Base-by-base conservation (phyloP, 2,888 invertebrate genomes). In the Pterostichus madidus region DNA sequence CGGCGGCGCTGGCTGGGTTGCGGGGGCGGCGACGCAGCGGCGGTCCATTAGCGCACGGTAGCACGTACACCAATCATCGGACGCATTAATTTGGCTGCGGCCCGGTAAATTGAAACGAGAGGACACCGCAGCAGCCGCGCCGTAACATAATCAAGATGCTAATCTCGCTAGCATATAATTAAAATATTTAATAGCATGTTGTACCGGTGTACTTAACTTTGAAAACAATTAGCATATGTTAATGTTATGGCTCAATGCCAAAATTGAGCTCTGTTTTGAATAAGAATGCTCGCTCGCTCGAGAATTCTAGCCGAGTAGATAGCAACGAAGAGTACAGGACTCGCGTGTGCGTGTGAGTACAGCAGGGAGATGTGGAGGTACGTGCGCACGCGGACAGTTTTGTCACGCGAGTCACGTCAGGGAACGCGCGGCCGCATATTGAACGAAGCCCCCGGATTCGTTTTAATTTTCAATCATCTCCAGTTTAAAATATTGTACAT, bases 121-220 rank as follows among this genome's bases (percentile, higher is more conserved):
- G 15, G 56, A 53, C 31, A 13, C 77, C 56, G 39, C 64, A 75
- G 59, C 77, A 49, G 82, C 76, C 39, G 64, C 39, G 13, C 56
- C 39, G 85, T 64, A 86, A 86, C 86, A 86, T 86, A 86, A 86
- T 86, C 86, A 85, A 87, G 87, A 87, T 86, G 86, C 86, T 87
- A 87, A 87, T 87, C 87, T 87, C 85, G 49, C 85, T 84, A 84
- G 85, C 85, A 85, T 86, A 86, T 87, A 87, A 87, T 87, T 87
- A 87, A 87, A 86, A 86, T 86, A 85, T 85, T 85, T 87, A 87
- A 87, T 87, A 86, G 86, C 86, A 86, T 86, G 86, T 86, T 86
- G 85, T 86, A 85, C 84, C 77, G 64, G 35, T 77, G 85, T 86
- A 86, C 85, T 86, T 86, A 86, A 86, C 85, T 84, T 86, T 85